Evolutionary conservation across 2,797 vertebrate species (phyloP).

Genomic region (Pangasius mekongensis): DNA sequence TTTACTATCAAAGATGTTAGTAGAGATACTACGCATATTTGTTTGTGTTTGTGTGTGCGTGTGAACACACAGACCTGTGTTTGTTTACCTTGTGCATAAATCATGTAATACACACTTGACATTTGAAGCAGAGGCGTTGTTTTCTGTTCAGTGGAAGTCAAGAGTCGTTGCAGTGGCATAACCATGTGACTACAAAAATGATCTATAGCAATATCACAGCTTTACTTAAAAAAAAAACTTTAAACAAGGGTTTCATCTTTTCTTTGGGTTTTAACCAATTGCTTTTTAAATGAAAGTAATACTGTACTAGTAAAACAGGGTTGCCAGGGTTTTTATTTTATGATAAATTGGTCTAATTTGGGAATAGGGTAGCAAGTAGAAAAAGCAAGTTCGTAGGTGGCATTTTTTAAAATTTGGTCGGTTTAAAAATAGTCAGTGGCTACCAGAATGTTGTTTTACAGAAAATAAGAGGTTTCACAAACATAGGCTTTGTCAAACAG

Average conservation of each 20-base stretch:
- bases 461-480: background rate
- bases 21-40: background rate
- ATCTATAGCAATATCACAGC: background rate
- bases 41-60: background rate
- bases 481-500: background rate
- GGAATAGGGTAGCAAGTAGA: background rate
- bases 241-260: too few relatives aligned
- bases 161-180: background rate
- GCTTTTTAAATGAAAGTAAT: background rate
- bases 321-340: background rate
- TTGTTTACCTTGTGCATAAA: background rate
- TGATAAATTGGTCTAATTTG: background rate
- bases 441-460: background rate
- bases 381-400: background rate
- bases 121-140: background rate
- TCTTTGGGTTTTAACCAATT: too few relatives aligned
- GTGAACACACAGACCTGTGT: background rate
- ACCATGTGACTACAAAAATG: background rate
- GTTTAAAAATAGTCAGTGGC: background rate
- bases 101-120: conserved; percentile 17
- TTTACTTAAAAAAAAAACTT: background rate
- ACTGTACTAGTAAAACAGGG: background rate
- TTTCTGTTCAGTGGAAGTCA: background rate
- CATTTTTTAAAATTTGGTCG: background rate
- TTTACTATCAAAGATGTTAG: background rate